Percentiles rank a stretch among this genome's conserved stretches.
phyloP scores from a whole-genome alignment of 2,113 vertebrate genomes.

The Ellobius talpinus region DNA sequence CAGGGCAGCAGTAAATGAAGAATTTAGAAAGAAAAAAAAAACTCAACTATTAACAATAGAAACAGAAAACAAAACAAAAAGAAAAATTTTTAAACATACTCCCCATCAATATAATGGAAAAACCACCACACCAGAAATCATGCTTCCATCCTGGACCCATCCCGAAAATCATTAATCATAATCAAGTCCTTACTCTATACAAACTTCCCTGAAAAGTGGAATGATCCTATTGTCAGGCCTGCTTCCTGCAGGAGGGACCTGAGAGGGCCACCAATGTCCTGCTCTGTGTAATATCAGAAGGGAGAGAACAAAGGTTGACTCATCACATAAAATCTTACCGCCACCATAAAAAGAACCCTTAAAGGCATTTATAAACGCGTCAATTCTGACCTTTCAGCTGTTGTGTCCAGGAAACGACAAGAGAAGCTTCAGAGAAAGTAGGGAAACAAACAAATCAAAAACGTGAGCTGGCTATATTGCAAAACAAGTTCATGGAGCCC shows the following conservation, averaged over 20 bases:
- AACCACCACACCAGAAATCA: neutral
- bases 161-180: slow-evolving; percentile 4
- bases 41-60: neutral
- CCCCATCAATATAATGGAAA: neutral
- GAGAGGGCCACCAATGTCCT: neutral
- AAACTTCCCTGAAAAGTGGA: neutral
- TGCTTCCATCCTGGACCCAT: neutral
- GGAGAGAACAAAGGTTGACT: slow-evolving; percentile 7
- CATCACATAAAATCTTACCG: neutral
- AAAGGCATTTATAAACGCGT: slow-evolving; percentile 57
- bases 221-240: neutral
- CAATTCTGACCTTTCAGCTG: slow-evolving; percentile 23
- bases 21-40: neutral
- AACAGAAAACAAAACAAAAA: neutral
- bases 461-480: neutral
- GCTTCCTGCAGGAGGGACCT: neutral
- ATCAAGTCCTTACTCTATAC: slow-evolving; percentile 12
- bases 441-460: neutral
- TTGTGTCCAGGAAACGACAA: neutral
- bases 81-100: neutral
- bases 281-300: neutral
- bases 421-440: neutral
- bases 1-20: neutral
- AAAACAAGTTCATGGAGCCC: neutral
- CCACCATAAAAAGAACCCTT: neutral